Percentiles rank a stretch among this genome's conserved stretches.
These are phyloP conservation scores for Lytechinus variegatus DNA, from an alignment of 35 echinoderm and acorn worm species.

Conservation along the genomic window DNA sequence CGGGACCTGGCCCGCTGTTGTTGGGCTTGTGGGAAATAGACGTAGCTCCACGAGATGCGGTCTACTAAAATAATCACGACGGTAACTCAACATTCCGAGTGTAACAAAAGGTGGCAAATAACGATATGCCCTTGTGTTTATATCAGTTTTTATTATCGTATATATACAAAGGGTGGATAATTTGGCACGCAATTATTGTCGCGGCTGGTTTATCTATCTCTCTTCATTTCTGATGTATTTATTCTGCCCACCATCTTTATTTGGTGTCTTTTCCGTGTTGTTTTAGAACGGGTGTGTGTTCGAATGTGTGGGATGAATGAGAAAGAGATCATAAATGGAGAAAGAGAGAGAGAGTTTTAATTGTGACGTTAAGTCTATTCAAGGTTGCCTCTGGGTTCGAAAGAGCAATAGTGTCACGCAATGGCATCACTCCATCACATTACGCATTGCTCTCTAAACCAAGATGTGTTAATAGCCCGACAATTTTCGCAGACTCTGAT, in stretches of 20 bases:
- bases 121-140: constrained; percentile 28
- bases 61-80: constrained; percentile 25
- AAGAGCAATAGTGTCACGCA: constrained; percentile 36
- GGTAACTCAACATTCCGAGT: neutral
- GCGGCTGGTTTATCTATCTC: neutral
- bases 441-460: neutral
- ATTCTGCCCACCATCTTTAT: neutral
- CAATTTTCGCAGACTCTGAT: constrained; percentile 30
- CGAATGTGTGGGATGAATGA: neutral
- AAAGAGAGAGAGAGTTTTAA: neutral
- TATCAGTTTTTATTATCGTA: neutral
- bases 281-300: neutral
- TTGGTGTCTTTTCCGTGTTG: constrained; percentile 6
- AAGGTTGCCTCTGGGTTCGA: neutral
- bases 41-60: neutral
- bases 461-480: constrained; percentile 36
- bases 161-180: constrained; percentile 13
- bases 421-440: constrained; percentile 14
- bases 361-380: neutral
- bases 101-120: constrained; percentile 36
- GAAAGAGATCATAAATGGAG: neutral
- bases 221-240: neutral
- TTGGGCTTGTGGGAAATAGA: constrained; percentile 31
- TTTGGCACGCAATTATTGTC: constrained; percentile 11
- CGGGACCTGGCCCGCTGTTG: neutral